These are phyloP conservation scores for Diorhabda sublineata DNA, from an alignment of 1,140 invertebrate genomes.

Conservation along the genomic window DNA sequence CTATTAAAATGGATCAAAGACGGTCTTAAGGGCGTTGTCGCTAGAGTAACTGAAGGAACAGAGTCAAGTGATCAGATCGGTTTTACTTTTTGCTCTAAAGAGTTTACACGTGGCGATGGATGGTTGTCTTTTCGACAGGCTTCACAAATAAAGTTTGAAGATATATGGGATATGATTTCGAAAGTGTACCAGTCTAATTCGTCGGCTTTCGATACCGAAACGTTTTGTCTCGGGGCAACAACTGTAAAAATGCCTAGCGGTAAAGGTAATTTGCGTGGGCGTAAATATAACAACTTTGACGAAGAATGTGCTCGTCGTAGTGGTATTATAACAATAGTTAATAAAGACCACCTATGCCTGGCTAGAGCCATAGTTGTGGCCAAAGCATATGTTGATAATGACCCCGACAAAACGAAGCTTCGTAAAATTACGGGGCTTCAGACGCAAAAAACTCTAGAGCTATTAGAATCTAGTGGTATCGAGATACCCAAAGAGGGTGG, in stretches of 20 bases:
- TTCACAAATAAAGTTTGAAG: too few relatives aligned
- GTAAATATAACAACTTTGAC: conserved; percentile 8
- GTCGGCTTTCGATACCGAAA: background rate
- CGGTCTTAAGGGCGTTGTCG: background rate
- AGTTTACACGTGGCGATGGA: background rate
- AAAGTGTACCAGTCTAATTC: background rate
- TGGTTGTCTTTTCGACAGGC: background rate
- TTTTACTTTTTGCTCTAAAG: conserved; percentile 9
- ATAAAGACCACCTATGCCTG: conserved; percentile 18
- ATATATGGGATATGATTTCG: too few relatives aligned
- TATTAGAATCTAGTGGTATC: background rate
- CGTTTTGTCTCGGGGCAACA: conserved; percentile 10
- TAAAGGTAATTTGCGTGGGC: background rate
- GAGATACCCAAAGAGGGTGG: background rate
- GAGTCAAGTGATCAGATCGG: conserved; percentile 7
- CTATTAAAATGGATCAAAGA: conserved; percentile 6
- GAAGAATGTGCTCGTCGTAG: conserved; percentile 5
- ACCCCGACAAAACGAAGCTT: conserved; percentile 7
- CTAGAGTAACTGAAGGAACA: conserved; percentile 3
- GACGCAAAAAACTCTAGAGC: background rate
- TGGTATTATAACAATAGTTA: conserved; percentile 1
- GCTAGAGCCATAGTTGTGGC: conserved; percentile 11
- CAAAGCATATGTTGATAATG: conserved; percentile 3
- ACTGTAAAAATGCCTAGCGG: conserved; percentile 9
- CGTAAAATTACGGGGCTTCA: background rate